A percentile compares a stretch with the other conserved stretches of the same genome.
Conservation (phyloP, 2,888 invertebrate species). For the Sialis fuliginosa region DNA sequence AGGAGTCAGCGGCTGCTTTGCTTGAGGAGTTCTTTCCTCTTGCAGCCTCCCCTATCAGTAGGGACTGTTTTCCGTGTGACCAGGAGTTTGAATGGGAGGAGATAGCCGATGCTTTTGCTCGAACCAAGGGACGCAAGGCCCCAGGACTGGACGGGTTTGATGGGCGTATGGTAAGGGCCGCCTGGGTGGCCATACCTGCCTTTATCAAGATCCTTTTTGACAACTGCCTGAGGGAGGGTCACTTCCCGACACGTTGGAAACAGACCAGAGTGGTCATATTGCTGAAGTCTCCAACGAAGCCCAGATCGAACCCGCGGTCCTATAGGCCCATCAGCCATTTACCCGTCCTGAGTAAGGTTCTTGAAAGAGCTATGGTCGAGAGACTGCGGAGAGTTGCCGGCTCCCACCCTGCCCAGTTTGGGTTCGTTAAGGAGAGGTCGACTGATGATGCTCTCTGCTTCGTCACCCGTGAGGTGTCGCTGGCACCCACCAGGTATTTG, state of each 20-base stretch:
- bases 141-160: neutral
- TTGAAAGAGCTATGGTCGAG: neutral
- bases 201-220: neutral
- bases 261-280: neutral
- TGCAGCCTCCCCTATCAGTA: neutral
- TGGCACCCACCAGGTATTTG: neutral
- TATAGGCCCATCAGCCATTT: neutral
- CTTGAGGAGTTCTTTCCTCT: neutral
- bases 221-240: neutral
- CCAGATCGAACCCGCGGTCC: neutral
- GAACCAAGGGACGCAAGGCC: neutral
- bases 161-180: neutral
- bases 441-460: no score
- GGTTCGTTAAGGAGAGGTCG: neutral
- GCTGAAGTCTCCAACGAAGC: neutral
- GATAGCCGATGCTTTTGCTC: neutral
- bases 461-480: neutral
- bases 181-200: neutral
- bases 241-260: neutral
- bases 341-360: neutral
- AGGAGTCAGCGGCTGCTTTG: neutral
- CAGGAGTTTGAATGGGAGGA: neutral
- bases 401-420: neutral
- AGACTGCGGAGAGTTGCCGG: neutral
- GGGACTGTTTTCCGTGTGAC: neutral